Percentiles rank a stretch among this genome's conserved stretches.
Conservation (phyloP, 2,113 vertebrate genomes). For the Dasyprocta punctata region DNA sequence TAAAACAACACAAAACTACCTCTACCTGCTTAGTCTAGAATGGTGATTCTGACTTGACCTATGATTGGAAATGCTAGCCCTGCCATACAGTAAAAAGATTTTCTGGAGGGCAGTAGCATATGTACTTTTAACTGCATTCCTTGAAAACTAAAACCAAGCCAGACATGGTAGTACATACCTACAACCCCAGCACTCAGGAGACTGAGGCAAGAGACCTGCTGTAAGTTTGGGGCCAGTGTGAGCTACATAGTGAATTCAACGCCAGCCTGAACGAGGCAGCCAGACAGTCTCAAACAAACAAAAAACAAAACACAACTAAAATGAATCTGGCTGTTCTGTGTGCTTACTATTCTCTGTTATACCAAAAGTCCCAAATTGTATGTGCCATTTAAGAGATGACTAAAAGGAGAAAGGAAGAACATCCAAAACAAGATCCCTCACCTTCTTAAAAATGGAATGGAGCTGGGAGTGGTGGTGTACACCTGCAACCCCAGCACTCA, state of each 20-base stretch:
- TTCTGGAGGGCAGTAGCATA: not conserved
- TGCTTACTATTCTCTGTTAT: not conserved
- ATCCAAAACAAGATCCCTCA: not conserved
- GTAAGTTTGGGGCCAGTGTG: not conserved
- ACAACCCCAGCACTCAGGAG: not conserved
- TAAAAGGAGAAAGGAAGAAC: not conserved
- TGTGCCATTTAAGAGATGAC: not conserved
- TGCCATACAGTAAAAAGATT: not conserved
- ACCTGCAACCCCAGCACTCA: not conserved
- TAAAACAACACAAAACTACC: not conserved
- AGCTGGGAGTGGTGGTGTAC: not conserved
- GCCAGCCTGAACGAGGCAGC: not conserved
- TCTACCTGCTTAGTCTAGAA: not conserved
- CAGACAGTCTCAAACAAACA: not conserved
- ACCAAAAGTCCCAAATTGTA: not conserved
- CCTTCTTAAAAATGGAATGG: not conserved
- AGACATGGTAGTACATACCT: not conserved
- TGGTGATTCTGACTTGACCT: not conserved
- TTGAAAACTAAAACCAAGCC: conserved; percentile 32
- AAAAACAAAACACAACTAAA: not conserved
- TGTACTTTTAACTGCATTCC: not conserved
- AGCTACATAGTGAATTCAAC: not conserved
- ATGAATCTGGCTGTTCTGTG: not conserved
- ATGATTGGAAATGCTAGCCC: not conserved
- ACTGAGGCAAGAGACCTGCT: not conserved